Evolutionary conservation across 2,113 vertebrate genomes (phyloP).

Genomic region (Nematolebias whitei): DNA sequence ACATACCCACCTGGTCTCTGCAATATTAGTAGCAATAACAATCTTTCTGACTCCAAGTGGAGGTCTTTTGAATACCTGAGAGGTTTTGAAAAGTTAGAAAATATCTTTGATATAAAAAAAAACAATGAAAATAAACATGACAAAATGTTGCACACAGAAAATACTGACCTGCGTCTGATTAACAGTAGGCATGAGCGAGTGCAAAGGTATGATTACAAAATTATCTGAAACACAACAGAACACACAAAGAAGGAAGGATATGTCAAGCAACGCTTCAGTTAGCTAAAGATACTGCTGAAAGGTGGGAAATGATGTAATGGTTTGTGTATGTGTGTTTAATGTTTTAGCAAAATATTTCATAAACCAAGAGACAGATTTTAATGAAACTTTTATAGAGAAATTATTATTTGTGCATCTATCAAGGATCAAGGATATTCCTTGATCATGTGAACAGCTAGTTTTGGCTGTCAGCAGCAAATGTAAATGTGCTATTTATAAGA

Average conservation of each 20-base stretch:
- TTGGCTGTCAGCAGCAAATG: too few relatives aligned
- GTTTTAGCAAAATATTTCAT: too few relatives aligned
- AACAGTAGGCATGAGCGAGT: constrained; percentile 97
- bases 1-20: constrained; percentile 91
- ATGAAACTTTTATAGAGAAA: too few relatives aligned
- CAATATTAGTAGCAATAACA: constrained; percentile 98
- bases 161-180: constrained; percentile 94
- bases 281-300: too few relatives aligned
- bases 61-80: constrained; percentile 95
- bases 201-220: constrained; percentile 95
- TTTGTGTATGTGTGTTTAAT: too few relatives aligned
- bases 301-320: too few relatives aligned
- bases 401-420: too few relatives aligned
- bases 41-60: constrained; percentile 96
- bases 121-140: constrained; percentile 1
- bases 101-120: constrained; percentile 15
- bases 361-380: too few relatives aligned
- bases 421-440: too few relatives aligned
- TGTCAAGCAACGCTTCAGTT: not conserved
- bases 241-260: constrained; percentile 26
- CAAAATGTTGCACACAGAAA: not conserved
- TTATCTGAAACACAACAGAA: constrained; percentile 83
- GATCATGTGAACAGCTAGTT: too few relatives aligned
- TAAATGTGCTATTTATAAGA: too few relatives aligned
- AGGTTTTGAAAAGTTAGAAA: constrained; percentile 44